phyloP scores from a whole-genome alignment of 2,888 invertebrate genomes.

The Sinodicranocentrus sp. region DNA sequence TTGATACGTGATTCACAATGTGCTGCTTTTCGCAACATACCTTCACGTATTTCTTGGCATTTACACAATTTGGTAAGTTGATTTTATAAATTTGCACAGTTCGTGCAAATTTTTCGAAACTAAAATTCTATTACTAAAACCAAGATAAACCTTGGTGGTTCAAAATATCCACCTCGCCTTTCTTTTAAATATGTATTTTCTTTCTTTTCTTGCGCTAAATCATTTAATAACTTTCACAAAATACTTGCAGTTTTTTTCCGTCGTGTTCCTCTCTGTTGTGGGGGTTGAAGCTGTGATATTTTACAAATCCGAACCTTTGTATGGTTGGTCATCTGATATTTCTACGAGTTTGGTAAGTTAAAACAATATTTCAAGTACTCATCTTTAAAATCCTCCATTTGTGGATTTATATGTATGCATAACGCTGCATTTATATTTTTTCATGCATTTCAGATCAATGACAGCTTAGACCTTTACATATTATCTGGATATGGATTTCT shows the following conservation, averaged over 20 bases:
- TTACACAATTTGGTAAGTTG: conserved; percentile 69
- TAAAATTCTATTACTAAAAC: too few relatives aligned
- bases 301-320: conserved; percentile 56
- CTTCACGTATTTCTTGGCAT: conserved; percentile 68
- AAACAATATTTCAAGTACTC: neutral
- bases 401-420: too few relatives aligned
- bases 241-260: conserved; percentile 60
- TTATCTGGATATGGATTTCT: conserved; percentile 62
- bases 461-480: conserved; percentile 58
- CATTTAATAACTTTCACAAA: conserved; percentile 7
- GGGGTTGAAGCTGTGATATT: conserved; percentile 64
- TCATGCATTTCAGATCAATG: conserved; percentile 42
- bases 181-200: neutral
- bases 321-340: conserved; percentile 60
- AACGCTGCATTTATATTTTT: neutral
- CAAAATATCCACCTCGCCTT: too few relatives aligned
- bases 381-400: neutral
- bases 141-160: too few relatives aligned
- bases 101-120: too few relatives aligned
- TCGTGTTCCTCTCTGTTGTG: conserved; percentile 67
- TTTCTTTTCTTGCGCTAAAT: too few relatives aligned
- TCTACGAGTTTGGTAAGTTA: conserved; percentile 52
- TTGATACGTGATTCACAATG: too few relatives aligned
- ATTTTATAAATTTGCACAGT: too few relatives aligned
- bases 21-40: conserved; percentile 68